Base-by-base conservation (phyloP, 1,140 invertebrate genomes). In the Cecropterus lyciades region DNA sequence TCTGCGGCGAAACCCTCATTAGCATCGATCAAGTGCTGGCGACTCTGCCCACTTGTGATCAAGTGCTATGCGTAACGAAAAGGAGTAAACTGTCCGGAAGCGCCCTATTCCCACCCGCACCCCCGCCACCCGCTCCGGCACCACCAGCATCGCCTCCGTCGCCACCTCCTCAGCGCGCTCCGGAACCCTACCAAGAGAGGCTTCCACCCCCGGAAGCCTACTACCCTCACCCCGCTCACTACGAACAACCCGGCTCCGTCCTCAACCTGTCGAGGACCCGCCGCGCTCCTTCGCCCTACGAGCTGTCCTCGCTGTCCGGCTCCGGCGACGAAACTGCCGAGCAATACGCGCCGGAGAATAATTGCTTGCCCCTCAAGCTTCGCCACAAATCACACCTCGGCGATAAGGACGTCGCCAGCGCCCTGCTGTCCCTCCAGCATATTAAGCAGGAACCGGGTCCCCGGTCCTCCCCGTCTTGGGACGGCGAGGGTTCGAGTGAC, bases 301-400 rank as follows among this genome's bases (percentile, higher is more conserved):
- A 96, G 75, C 81, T 95, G 5, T 95, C 95, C 11, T 95, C 95
- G 27, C 94, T 95, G 17, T 95, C 95, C 11, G 95, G 95, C 30
- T 96, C 95, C 51, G 87, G 96, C 0, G 96, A 96, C 70, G 96
- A 96, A 74, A 93, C 93, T 63, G 87, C 92, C 72, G 80, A 95
- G 82, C 74, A 86, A 60, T 80, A 92, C 82, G 72, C 87, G 63
- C 83, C 93, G 14, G 79, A 89, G 69, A 90, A 80, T 77, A 92
- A 86, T 75, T 87, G 84, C 80, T 71, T 98, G 68, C 98, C 98
- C 0, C 95, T 98, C 72, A 98, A 98, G 87, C 93, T 98, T 56
- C 95, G 98, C 71, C 97, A 99, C 93, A 99, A 98, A 86, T 96
- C 96, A n/a, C 96, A 97, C 75, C 93, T 98, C 46, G 96, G 97